Conservation (phyloP, 2,888 invertebrate species). For the Drosophila multiciliata region DNA sequence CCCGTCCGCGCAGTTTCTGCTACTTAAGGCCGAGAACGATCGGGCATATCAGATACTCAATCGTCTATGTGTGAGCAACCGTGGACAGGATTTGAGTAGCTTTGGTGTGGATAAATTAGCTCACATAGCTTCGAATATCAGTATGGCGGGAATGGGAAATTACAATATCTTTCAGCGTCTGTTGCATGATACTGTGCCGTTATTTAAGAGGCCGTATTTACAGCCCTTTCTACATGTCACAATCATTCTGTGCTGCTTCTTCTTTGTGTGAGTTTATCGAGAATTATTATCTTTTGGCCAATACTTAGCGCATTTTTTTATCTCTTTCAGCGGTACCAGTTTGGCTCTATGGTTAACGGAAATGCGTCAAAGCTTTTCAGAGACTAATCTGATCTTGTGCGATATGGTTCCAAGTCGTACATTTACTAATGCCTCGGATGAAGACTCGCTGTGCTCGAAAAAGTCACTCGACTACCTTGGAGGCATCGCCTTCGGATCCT, state of each 20-base stretch:
- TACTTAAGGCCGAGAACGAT: slow-evolving; percentile 3
- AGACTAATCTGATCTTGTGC: slow-evolving; percentile 3
- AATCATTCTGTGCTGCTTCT: slow-evolving; percentile 5
- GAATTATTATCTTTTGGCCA: neutral
- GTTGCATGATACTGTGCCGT: slow-evolving; percentile 10
- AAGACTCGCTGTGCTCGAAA: neutral
- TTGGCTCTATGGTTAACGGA: slow-evolving; percentile 20
- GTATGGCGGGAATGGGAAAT: rapidly evolving
- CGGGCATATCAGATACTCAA: slow-evolving; percentile 38
- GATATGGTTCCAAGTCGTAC: slow-evolving; percentile 5
- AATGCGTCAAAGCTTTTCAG: slow-evolving; percentile 1
- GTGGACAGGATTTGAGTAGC: slow-evolving; percentile 19
- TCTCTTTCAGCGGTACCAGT: slow-evolving; percentile 28
- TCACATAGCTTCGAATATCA: neutral
- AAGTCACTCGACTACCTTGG: neutral
- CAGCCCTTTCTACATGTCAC: neutral
- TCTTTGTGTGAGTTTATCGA: slow-evolving; percentile 32
- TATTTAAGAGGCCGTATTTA: slow-evolving; percentile 19
- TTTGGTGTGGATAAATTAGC: slow-evolving; percentile 30
- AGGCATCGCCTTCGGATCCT: slow-evolving; percentile 14
- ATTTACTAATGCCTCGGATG: neutral
- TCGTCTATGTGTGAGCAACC: slow-evolving; percentile 35
- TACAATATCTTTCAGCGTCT: neutral
- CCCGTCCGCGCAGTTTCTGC: slow-evolving; percentile 46
- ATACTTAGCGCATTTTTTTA: neutral